Conservation (phyloP, 2,888 invertebrate species). For the Neoitamus cyanurus region DNA sequence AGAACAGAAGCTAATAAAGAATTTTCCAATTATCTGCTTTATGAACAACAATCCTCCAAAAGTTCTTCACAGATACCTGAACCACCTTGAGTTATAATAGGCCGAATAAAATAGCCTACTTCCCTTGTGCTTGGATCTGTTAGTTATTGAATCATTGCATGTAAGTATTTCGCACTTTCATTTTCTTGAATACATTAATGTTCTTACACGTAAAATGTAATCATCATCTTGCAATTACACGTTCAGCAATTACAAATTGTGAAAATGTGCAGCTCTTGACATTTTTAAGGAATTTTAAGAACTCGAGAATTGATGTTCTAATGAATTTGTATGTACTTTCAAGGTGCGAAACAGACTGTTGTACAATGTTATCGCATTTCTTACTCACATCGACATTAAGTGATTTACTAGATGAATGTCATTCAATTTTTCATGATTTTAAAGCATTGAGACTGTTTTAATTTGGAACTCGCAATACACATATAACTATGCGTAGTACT, state of each 20-base stretch:
- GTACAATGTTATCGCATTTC: background rate
- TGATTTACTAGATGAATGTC: background rate
- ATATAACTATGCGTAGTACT: too few relatives aligned
- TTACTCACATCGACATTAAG: background rate
- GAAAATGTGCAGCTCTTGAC: background rate
- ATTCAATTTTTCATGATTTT: background rate
- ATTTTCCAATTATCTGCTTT: background rate
- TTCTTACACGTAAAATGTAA: background rate
- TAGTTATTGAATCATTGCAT: background rate
- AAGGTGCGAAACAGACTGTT: background rate
- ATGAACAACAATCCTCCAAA: background rate
- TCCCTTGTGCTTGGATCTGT: background rate
- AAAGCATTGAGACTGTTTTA: background rate
- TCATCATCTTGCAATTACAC: background rate
- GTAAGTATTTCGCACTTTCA: background rate
- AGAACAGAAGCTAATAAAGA: background rate
- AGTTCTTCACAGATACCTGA: background rate
- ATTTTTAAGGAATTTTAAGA: background rate
- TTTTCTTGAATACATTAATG: background rate
- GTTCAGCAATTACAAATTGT: background rate
- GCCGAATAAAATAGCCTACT: background rate
- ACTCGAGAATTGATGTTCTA: background rate
- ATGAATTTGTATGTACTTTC: background rate
- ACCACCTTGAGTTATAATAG: background rate
- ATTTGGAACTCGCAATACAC: background rate